Percentiles rank a stretch among this genome's conserved stretches.
Conservation (phyloP, 2,888 invertebrate genomes). For the Zelleria hepariella region DNA sequence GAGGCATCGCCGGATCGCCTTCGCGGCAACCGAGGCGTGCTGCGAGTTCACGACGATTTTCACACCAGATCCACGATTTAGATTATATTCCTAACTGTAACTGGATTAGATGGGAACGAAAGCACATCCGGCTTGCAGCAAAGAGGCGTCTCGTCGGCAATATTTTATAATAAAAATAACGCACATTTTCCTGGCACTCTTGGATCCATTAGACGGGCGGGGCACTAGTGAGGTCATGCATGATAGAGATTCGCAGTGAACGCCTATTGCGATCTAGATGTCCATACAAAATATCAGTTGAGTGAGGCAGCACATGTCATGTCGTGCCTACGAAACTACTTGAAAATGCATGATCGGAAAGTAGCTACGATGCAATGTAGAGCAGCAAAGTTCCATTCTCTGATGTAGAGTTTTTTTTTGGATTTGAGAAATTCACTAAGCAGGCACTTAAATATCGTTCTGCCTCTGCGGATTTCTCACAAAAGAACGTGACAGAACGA, state of each 20-base stretch:
- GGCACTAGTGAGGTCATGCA: not conserved
- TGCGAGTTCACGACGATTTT: constrained; percentile 13
- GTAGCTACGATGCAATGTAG: no score
- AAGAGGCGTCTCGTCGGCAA: not conserved
- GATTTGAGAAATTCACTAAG: no score
- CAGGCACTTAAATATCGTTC: no score
- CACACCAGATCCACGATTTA: constrained; percentile 16
- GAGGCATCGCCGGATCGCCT: constrained; percentile 3
- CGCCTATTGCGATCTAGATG: no score
- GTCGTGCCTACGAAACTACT: no score
- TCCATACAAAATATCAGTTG: no score
- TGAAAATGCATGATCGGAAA: no score
- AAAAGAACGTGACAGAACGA: no score
- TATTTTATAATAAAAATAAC: not conserved
- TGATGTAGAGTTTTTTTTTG: no score
- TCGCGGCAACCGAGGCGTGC: constrained; percentile 6
- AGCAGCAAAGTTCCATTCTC: no score
- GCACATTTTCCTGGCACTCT: not conserved
- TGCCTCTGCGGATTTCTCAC: no score
- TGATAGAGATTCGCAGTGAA: not conserved
- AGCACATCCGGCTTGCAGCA: not conserved
- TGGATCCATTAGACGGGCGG: not conserved
- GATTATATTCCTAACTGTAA: constrained; percentile 8
- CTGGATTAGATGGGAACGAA: constrained; percentile 1
- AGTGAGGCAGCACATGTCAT: no score